A percentile compares a stretch with the other conserved stretches of the same genome.
Conservation (phyloP, 37 sponge, comb jelly and placozoan genomes). For the Beroe ovata region DNA sequence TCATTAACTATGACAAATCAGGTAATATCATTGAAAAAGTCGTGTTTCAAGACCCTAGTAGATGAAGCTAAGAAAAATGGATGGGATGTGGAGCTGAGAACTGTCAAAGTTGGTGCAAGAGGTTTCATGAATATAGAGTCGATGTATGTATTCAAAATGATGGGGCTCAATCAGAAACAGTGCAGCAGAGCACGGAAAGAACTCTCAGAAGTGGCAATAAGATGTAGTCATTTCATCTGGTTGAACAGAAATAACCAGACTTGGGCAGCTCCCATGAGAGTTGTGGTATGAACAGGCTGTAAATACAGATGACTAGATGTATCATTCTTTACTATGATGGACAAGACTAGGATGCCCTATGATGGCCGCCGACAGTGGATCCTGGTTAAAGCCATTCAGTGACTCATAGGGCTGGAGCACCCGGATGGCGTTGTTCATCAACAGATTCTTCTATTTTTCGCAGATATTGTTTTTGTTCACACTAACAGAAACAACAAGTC, state of each 20-base stretch:
- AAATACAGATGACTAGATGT: neutral
- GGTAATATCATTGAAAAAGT: neutral
- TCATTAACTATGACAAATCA: too few relatives aligned
- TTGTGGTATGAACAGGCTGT: neutral
- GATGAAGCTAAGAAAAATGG: neutral
- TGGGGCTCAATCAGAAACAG: neutral
- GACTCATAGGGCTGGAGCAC: conserved; percentile 1
- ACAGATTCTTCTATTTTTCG: too few relatives aligned
- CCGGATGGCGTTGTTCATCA: conserved; percentile 1
- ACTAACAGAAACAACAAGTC: neutral
- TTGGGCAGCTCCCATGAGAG: neutral
- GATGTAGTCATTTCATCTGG: conserved; percentile 37
- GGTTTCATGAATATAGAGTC: neutral
- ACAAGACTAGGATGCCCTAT: neutral
- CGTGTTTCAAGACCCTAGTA: neutral
- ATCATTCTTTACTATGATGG: neutral
- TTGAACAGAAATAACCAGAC: neutral
- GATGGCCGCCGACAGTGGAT: neutral
- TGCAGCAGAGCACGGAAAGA: neutral
- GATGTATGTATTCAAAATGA: neutral
- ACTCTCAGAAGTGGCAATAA: conserved; percentile 5
- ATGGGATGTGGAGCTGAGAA: neutral
- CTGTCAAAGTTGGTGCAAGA: conserved; percentile 7
- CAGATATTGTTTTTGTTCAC: neutral
- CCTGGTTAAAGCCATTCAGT: neutral